Evolutionary conservation across 2,113 vertebrate genomes (phyloP).

Genomic region (Chascanopsetta lugubris): DNA sequence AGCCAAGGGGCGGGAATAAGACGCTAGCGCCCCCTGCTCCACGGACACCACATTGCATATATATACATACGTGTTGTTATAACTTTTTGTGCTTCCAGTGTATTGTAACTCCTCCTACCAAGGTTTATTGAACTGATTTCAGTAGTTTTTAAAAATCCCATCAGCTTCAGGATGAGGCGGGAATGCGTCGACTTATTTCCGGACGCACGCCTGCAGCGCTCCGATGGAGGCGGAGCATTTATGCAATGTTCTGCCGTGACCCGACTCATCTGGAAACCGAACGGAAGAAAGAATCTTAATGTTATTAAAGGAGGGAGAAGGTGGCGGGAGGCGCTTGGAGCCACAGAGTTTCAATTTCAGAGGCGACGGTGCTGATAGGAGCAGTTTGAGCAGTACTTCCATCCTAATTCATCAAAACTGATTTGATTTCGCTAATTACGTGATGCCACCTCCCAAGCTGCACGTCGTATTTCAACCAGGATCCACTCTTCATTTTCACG

Average conservation of each 20-base stretch:
- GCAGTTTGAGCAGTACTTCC: constrained; percentile 36
- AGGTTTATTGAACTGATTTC: too few species aligned
- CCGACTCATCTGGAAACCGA: constrained; percentile 45
- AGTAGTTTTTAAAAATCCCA: background rate
- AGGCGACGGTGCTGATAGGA: constrained; percentile 37
- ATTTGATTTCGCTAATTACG: constrained; percentile 38
- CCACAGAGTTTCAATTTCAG: constrained; percentile 53
- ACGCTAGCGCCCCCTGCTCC: too few species aligned
- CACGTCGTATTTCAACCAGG: constrained; percentile 24
- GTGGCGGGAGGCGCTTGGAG: constrained; percentile 38
- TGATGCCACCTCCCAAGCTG: constrained; percentile 23
- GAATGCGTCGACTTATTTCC: background rate
- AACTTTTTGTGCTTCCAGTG: too few species aligned
- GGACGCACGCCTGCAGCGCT: background rate
- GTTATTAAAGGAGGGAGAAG: constrained; percentile 20
- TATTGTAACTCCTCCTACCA: too few species aligned
- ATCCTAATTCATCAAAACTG: constrained; percentile 38
- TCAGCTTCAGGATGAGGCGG: background rate
- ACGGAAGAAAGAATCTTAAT: constrained; percentile 22
- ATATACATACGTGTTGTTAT: too few species aligned
- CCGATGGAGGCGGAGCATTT: background rate
- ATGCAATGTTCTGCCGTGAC: constrained; percentile 24
- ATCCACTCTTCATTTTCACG: constrained; percentile 51
- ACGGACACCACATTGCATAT: too few species aligned
- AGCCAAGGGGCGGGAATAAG: too few species aligned